Evolutionary conservation across 2,113 vertebrate genomes (phyloP).

Genomic region (Hydrochoerus hydrochaeris): DNA sequence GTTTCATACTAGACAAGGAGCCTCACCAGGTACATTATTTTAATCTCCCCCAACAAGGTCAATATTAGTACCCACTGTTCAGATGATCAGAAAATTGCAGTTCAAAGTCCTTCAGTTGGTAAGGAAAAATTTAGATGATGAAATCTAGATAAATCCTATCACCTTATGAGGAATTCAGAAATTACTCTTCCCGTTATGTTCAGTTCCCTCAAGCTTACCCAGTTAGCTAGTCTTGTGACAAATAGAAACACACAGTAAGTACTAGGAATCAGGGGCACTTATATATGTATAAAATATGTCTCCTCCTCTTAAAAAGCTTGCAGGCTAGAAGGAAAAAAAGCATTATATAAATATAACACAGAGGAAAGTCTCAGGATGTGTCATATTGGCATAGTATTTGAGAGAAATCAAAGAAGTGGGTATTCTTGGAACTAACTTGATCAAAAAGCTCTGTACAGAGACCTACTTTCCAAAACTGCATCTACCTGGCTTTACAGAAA

Average conservation of each 20-base stretch:
- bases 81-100: not conserved
- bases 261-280: not conserved
- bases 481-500: not conserved
- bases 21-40: not conserved
- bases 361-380: not conserved
- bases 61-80: not conserved
- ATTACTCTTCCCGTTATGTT: not conserved
- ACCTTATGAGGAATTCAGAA: not conserved
- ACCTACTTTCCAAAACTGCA: conserved; percentile 47
- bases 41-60: not conserved
- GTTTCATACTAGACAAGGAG: not conserved
- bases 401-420: conserved; percentile 17
- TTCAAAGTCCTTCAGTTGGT: not conserved
- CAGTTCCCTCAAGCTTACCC: not conserved
- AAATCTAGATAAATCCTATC: not conserved
- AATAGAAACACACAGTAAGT: not conserved
- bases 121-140: not conserved
- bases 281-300: not conserved
- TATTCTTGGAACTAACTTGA: not conserved
- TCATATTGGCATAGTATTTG: not conserved
- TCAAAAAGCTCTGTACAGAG: conserved; percentile 27
- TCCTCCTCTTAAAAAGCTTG: not conserved
- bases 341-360: not conserved
- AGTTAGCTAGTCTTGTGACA: not conserved
- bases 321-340: conserved; percentile 10